phyloP scores from a whole-genome alignment of 2,888 invertebrate genomes.

The Baronia brevicornis region DNA sequence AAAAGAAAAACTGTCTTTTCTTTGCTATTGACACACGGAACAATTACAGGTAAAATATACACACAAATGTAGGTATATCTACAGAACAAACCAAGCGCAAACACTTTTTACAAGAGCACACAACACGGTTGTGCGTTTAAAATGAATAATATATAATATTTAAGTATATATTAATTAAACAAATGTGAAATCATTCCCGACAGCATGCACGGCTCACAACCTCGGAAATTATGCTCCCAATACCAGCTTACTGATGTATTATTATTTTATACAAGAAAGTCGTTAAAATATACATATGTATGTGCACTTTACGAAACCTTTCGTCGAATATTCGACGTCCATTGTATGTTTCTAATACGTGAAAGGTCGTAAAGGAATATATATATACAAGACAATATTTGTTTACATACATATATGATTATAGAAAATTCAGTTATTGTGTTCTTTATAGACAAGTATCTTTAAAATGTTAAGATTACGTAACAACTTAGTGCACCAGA shows the following conservation, averaged over 20 bases:
- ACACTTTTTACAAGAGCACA: conserved; percentile 63
- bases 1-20: conserved; percentile 26
- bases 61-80: conserved; percentile 60
- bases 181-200: conserved; percentile 70
- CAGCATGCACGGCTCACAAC: conserved; percentile 71
- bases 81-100: conserved; percentile 67
- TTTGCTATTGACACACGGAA: conserved; percentile 65
- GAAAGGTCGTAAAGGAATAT: conserved; percentile 8
- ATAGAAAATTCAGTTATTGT: conserved; percentile 10
- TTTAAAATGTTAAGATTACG: conserved; percentile 18
- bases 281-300: conserved; percentile 32
- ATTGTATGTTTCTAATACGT: conserved; percentile 11
- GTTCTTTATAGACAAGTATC: conserved; percentile 13
- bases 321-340: conserved; percentile 13
- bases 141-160: conserved; percentile 50
- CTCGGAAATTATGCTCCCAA: conserved; percentile 75
- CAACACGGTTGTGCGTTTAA: conserved; percentile 66
- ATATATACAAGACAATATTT: conserved; percentile 4
- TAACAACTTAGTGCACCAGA: conserved; percentile 25
- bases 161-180: conserved; percentile 46
- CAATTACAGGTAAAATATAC: conserved; percentile 57
- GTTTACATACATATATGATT: conserved; percentile 3
- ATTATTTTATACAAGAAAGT: conserved; percentile 50
- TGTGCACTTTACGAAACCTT: conserved; percentile 41
- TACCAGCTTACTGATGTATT: conserved; percentile 68